Base-by-base conservation (phyloP, 2,113 vertebrate genomes). In the Microcebus lehilahytsara region DNA sequence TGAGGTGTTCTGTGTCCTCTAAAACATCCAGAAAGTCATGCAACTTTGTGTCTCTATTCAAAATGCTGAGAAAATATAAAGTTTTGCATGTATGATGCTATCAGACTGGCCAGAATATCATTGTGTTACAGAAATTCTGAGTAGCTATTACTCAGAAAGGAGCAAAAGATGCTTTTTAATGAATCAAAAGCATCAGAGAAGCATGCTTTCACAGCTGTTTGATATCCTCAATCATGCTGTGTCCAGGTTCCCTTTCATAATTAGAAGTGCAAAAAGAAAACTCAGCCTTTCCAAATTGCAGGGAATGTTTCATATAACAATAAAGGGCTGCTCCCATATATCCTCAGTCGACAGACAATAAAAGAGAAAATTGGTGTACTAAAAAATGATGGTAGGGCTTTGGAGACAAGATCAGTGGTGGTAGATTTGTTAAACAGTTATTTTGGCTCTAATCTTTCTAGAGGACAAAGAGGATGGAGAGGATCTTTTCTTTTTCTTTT, bases 341-440 rank as follows among this genome's bases (percentile, higher is more conserved):
- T 98, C 97, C 91, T 97, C 66, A 75, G 92, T 93, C 5, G 93
- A 98, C 96, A 98, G 96, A 94, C 66, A 91, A 97, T 98, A 98
- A 98, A 98, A 92, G 93, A 97, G 98, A 98, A 98, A 98, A 98
- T 98, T 98, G 97, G 95, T 96, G 78, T 97, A 97, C 97, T 98
- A 98, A 98, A 98, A 98, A 96, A 96, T 97, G 93, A 98, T 96
- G 93, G 97, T 46, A 97, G 92, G 86, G 91, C 98, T 98, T 56
- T 85, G 85, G 92, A 85, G 90, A 97, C 72, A 96, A 94, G 92
- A 85, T 58, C 51, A 75, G 95, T 95, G 86, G 96, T 30, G 69
- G 85, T 53, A 97, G 96, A 97, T 98, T 96, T 98, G 94, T 98
- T 97, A 97, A 98, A 95, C 30, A 77, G 81, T 95, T 97, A 64